phyloP scores from a whole-genome alignment of 1,140 invertebrate genomes.

The Himalopsyche phryganea region DNA sequence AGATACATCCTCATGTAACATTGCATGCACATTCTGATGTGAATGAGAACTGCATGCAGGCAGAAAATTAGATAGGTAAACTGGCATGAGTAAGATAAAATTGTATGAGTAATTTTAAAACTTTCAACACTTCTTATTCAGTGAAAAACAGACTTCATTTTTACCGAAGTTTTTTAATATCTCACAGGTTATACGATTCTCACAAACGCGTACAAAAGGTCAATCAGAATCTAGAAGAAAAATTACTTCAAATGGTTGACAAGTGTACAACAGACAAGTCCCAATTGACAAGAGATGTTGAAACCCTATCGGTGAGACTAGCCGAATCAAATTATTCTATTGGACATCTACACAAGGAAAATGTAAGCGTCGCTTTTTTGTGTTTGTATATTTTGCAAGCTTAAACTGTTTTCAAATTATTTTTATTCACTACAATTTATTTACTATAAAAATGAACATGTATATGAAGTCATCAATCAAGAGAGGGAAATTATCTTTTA shows the following conservation, averaged over 20 bases:
- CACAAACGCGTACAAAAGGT: conserved; percentile 92
- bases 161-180: no score
- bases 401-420: neutral
- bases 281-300: conserved; percentile 81
- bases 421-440: neutral
- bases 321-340: conserved; percentile 85
- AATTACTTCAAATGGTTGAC: conserved; percentile 88
- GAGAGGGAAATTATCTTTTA: no score
- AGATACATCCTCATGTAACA: no score
- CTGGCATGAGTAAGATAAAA: no score
- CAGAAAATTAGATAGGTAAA: no score
- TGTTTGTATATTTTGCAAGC: neutral
- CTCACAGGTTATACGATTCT: conserved; percentile 79
- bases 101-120: no score
- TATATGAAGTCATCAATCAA: neutral
- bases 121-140: no score
- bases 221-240: conserved; percentile 94
- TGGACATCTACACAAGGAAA: conserved; percentile 85
- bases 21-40: no score
- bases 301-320: conserved; percentile 79
- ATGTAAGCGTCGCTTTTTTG: conserved; percentile 61
- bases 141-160: no score
- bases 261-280: conserved; percentile 89
- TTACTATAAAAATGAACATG: no score
- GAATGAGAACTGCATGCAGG: no score